Evolutionary conservation across 2,113 vertebrate genomes (phyloP), one percentile per base, ranked within the genome.

Genomic region (Girardinichthys multiradiatus): DNA sequence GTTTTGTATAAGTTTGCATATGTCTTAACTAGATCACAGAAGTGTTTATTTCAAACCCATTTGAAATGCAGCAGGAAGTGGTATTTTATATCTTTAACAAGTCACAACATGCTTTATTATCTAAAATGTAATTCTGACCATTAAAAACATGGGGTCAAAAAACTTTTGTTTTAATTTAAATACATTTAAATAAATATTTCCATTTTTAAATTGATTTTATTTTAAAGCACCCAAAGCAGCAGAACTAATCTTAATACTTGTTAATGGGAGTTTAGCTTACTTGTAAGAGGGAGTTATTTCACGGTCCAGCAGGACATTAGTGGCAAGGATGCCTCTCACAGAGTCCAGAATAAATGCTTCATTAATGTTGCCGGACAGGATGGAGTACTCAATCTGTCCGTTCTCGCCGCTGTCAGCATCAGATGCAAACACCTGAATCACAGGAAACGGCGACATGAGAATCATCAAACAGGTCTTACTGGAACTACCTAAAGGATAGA

Each of bases 351-450:
- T 75, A 86, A 99, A 98, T 0, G 88, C 75, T 24, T 89, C 76
- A 10, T 95, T 95, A 67, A 91, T 92, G 91, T 98, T 96, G 30
- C 97, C 97, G 19, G 95, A 95, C 37, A 96, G 62, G 63, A 99
- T 92, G 62, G 95, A 94, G 84, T 97, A 99, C 72, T 96, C 94
- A 0, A 92, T 83, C 83, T 96, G 94, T 35, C 96, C 94, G 6
- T 95, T 97, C 51, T 90, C 27, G 3, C 95, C 95, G 24, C 93
- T 93, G 90, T 99, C 98, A 71, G 86, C 86, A 77, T 99, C 97
- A 21, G 90, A 87, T 0, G 97, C 96, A 86, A 95, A 94, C 65
- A 98, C 93, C 97, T 99, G 88, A 66, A 70, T 62, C 15, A 35
- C 2, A 48, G 0, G 1, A 37, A 37, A 15, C 10, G 37, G 6